phyloP scores from a whole-genome alignment of 1,140 invertebrate genomes.

The Drosophila funebris region DNA sequence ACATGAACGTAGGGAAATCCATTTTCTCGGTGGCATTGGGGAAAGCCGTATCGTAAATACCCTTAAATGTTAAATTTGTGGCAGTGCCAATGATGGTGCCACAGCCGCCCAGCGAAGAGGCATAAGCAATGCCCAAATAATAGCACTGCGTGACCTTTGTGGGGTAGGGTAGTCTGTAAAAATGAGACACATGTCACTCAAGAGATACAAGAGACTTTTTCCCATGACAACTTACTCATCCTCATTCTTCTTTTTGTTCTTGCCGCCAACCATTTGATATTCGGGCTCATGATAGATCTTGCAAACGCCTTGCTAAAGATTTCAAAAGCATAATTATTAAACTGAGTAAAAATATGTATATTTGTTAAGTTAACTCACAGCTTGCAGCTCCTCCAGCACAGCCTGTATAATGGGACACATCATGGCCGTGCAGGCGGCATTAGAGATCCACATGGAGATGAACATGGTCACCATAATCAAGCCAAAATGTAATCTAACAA shows the following conservation, averaged over 20 bases:
- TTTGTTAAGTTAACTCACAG: conserved; percentile 83
- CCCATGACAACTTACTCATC: conserved; percentile 72
- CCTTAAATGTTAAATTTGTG: conserved; percentile 94
- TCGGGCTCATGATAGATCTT: conserved; percentile 86
- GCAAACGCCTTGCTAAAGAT: conserved; percentile 86
- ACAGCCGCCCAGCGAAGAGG: conserved; percentile 92
- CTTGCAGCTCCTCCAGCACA: conserved; percentile 88
- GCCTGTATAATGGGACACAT: conserved; percentile 93
- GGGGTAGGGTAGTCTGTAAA: conserved; percentile 84
- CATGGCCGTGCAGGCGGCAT: conserved; percentile 93
- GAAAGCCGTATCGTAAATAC: conserved; percentile 87
- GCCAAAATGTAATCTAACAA: conserved; percentile 88
- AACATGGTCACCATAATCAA: conserved; percentile 91
- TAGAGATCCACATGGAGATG: conserved; percentile 94
- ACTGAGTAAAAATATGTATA: not conserved
- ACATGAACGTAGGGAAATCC: conserved; percentile 91
- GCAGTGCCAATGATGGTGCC: conserved; percentile 94
- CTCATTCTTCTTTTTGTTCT: conserved; percentile 80
- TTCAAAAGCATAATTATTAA: not conserved
- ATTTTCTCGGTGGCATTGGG: conserved; percentile 85
- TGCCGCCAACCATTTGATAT: conserved; percentile 83
- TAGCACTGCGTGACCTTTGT: conserved; percentile 89
- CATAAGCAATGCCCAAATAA: conserved; percentile 91
- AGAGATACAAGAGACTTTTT: not conserved
- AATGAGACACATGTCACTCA: conserved; percentile 3